Percentiles rank a stretch among this genome's conserved stretches.
Conservation (phyloP, 1,140 invertebrate species). For the Pararge aegeria region DNA sequence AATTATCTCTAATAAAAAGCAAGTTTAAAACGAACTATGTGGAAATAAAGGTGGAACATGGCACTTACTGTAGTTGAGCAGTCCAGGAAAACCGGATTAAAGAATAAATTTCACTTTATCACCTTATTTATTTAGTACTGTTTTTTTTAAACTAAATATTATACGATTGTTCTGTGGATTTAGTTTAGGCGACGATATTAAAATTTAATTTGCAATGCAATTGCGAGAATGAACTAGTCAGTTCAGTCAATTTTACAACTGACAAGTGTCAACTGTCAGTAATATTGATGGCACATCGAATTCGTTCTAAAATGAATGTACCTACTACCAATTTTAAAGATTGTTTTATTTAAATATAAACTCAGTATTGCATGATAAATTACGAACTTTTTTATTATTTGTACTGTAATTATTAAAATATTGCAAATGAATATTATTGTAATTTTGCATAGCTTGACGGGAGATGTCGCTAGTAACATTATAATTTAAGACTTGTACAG, state of each 20-base stretch:
- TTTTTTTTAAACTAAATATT: background rate
- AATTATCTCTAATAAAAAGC: background rate
- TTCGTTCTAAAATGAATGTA: background rate
- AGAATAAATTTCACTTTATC: constrained; percentile 20
- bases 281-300: background rate
- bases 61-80: constrained; percentile 20
- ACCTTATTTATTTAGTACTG: constrained; percentile 17
- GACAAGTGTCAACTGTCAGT: background rate
- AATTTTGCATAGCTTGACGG: too few species aligned
- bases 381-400: too few species aligned
- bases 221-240: too few species aligned
- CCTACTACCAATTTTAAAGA: too few species aligned
- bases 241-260: too few species aligned
- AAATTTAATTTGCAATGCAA: too few species aligned
- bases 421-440: too few species aligned
- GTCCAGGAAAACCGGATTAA: constrained; percentile 22
- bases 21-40: background rate
- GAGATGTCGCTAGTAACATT: too few species aligned
- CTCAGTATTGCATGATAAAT: too few species aligned
- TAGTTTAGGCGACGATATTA: background rate
- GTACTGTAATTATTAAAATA: too few species aligned
- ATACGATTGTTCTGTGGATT: background rate
- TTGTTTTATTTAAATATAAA: too few species aligned
- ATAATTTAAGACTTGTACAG: too few species aligned
- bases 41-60: constrained; percentile 8